Base-by-base conservation (phyloP, 1,140 invertebrate genomes). In the Aplysia californica region DNA sequence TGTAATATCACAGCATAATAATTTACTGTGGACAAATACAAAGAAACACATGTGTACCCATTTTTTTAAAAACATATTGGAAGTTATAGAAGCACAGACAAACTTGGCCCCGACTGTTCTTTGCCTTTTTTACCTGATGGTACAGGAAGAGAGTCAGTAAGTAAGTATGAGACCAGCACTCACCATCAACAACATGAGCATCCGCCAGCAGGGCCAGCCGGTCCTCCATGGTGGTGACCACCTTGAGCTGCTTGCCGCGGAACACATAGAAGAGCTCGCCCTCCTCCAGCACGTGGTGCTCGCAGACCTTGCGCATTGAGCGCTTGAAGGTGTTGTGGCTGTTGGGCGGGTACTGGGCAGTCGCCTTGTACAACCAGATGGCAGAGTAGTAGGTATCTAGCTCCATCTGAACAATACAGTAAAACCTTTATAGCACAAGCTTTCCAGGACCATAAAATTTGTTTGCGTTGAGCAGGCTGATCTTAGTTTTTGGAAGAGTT, bases 311-410 rank as follows among this genome's bases (percentile, higher is more conserved):
- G 10, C 79, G 77, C 5, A 84, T 76, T 21, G 41, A 44, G n/a
- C 80, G 58, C 38, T 83, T 81, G 44, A 83, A 79, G 59, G 78
- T 77, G 67, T 74, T 74, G 20, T 58, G 29, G 29, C 72, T 67
- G 23, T 74, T 67, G 18, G 70, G 44, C 3, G 79, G 71, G 58
- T 83, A 84, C 15, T 26, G 44, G 20, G 77, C 75, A 20, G 76
- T 31, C 68, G 77, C 72, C 33, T 77, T 73, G 61, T 84, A 83
- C 15, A 66, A 38, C 36, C 72, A 65, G 35, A 84, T 70, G 23
- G 72, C 66, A 29, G 64, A 41, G 61, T 84, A 84, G 66, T 78
- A 80, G 20, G 73, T 59, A 44, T 83, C 81, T 10, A 81, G 70
- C 68, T 78, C 74, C 58, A 82, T 41, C 79, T 80, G 75, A 20